Evolutionary conservation across 2,113 vertebrate genomes (phyloP).

Genomic region (Falcunculus frontatus): DNA sequence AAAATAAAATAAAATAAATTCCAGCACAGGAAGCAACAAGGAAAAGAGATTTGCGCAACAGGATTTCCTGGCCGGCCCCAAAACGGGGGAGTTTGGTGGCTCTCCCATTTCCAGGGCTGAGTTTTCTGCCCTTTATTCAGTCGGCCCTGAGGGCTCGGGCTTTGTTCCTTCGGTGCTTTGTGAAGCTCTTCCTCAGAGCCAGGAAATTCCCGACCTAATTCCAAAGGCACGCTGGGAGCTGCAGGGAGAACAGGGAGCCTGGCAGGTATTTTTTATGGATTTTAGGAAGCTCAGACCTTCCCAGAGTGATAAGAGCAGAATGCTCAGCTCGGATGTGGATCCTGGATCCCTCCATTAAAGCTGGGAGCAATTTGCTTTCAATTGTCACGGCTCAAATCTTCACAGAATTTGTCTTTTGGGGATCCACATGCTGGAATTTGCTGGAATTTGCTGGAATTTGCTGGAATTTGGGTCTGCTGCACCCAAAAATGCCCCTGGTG

Average conservation of each 20-base stretch:
- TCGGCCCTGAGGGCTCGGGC: neutral
- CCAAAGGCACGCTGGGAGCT: neutral
- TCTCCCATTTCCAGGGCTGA: neutral
- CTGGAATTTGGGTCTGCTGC: neutral
- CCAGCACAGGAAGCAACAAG: neutral
- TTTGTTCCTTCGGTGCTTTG: neutral
- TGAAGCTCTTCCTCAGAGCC: neutral
- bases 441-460: neutral
- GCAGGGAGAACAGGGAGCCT: neutral
- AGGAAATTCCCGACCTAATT: neutral
- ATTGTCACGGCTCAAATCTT: too few species aligned
- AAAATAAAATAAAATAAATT: neutral
- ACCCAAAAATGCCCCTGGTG: neutral
- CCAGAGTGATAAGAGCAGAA: neutral
- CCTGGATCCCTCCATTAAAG: too few species aligned
- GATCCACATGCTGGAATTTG: neutral
- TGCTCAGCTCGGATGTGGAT: neutral
- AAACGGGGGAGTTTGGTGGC: neutral
- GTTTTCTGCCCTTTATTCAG: neutral
- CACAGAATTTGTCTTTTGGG: neutral
- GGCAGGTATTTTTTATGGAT: neutral
- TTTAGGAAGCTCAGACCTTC: neutral
- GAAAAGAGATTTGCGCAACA: neutral
- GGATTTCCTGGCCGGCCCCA: constrained; percentile 6
- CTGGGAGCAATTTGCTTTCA: too few species aligned